phyloP scores from a whole-genome alignment of 2,113 vertebrate species.

The Cottus gobio region DNA sequence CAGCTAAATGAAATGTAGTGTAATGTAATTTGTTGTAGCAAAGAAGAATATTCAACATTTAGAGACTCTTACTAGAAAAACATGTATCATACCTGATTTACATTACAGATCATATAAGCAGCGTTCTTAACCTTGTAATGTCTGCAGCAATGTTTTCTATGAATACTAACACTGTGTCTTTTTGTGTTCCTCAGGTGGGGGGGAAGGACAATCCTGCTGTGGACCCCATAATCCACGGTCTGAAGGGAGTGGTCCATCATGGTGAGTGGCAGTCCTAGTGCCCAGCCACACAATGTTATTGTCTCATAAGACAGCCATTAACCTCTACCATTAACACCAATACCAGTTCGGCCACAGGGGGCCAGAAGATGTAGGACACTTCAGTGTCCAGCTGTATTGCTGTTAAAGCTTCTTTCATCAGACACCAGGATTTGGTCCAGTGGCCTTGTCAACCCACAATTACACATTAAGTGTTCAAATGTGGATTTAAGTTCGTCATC shows the following conservation, averaged over 20 bases:
- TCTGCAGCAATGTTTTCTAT: neutral
- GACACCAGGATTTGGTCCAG: too few species aligned
- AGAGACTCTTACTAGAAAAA: neutral
- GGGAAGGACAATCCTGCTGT: constrained; percentile 94
- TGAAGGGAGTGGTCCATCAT: constrained; percentile 97
- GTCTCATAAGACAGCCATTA: neutral
- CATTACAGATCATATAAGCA: neutral
- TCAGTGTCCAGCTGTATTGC: neutral
- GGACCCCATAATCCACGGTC: constrained; percentile 95
- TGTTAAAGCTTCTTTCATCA: neutral
- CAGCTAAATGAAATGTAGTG: too few species aligned
- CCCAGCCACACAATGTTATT: neutral
- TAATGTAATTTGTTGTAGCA: neutral
- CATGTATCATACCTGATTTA: neutral
- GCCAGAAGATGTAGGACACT: neutral
- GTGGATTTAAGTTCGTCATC: neutral
- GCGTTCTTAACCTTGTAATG: neutral
- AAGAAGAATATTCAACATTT: neutral
- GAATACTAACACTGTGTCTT: neutral
- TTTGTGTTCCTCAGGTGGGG: constrained; percentile 87
- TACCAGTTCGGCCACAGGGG: neutral
- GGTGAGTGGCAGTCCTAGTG: constrained; percentile 84
- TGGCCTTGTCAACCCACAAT: neutral
- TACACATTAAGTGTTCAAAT: neutral
- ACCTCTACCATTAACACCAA: neutral